A percentile compares a stretch with the other conserved stretches of the same genome.
Evolutionary conservation across 2,797 vertebrate genomes (phyloP).

Genomic region (Enteromius mattozi): DNA sequence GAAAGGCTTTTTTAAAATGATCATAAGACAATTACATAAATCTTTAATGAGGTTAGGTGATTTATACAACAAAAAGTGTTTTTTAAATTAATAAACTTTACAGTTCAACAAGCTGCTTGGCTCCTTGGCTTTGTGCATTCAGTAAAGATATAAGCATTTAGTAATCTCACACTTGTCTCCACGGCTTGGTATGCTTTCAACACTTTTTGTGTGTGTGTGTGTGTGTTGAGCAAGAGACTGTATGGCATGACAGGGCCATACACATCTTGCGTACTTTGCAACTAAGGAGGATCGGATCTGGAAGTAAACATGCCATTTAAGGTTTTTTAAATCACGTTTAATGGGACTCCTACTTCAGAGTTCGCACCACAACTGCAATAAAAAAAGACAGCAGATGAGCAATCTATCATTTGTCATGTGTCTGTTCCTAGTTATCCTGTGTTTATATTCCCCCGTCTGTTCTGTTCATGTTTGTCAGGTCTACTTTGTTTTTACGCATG

Average conservation of each 20-base stretch:
- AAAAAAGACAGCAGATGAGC: too few relatives aligned
- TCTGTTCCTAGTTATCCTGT: too few relatives aligned
- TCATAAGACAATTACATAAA: neutral
- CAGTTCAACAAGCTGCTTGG: neutral
- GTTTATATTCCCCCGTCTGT: too few relatives aligned
- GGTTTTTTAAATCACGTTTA: neutral
- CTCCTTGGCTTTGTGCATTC: neutral
- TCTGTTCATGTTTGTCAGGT: too few relatives aligned
- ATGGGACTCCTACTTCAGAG: neutral
- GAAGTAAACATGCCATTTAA: neutral
- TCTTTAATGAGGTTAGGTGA: conserved; percentile 9
- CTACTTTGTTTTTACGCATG: too few relatives aligned
- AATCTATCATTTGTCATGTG: neutral
- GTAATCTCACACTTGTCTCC: neutral
- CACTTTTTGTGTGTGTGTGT: too few relatives aligned
- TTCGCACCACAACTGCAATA: neutral
- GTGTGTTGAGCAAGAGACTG: too few relatives aligned
- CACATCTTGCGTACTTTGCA: too few relatives aligned
- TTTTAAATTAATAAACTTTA: neutral
- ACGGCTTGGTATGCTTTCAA: too few relatives aligned
- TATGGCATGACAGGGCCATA: too few relatives aligned
- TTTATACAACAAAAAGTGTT: conserved; percentile 2
- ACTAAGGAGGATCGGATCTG: too few relatives aligned
- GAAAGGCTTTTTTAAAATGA: neutral
- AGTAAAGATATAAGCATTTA: neutral